phyloP scores from a whole-genome alignment of 2,888 invertebrate genomes.

The Ditula angustiorana region DNA sequence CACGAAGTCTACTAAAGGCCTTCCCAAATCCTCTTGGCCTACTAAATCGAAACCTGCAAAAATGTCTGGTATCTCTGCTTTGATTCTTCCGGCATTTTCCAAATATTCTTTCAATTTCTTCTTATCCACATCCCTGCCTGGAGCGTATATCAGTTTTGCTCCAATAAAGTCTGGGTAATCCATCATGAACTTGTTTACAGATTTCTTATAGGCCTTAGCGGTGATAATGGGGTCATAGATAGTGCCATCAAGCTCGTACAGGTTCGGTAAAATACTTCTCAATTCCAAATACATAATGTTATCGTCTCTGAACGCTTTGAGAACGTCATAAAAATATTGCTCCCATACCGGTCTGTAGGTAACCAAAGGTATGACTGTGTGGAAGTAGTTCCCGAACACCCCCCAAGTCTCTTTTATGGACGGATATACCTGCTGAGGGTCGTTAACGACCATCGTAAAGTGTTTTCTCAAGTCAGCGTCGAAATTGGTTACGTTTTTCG shows the following conservation, averaged over 20 bases:
- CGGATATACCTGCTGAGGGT: constrained; percentile 75
- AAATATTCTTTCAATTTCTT: constrained; percentile 76
- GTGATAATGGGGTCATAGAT: constrained; percentile 82
- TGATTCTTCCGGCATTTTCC: constrained; percentile 63
- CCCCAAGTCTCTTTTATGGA: constrained; percentile 86
- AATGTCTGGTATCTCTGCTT: constrained; percentile 85
- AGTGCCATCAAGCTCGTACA: constrained; percentile 89
- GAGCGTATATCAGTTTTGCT: constrained; percentile 89
- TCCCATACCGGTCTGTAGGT: constrained; percentile 88
- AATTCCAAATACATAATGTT: constrained; percentile 90
- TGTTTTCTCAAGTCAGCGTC: constrained; percentile 81
- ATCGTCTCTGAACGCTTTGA: constrained; percentile 87
- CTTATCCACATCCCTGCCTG: constrained; percentile 76
- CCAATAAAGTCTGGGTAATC: constrained; percentile 89
- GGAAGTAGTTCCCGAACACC: constrained; percentile 84
- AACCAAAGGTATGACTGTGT: constrained; percentile 80
- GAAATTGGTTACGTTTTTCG: constrained; percentile 73
- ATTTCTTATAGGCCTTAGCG: constrained; percentile 84
- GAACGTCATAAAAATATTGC: constrained; percentile 87
- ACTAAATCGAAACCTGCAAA: constrained; percentile 93
- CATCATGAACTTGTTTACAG: constrained; percentile 83
- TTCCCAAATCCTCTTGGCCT: constrained; percentile 91
- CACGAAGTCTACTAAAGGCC: constrained; percentile 86
- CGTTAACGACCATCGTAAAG: constrained; percentile 83
- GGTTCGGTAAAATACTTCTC: constrained; percentile 85